phyloP scores from a whole-genome alignment of 1,140 invertebrate species.

The Diprion similis region DNA sequence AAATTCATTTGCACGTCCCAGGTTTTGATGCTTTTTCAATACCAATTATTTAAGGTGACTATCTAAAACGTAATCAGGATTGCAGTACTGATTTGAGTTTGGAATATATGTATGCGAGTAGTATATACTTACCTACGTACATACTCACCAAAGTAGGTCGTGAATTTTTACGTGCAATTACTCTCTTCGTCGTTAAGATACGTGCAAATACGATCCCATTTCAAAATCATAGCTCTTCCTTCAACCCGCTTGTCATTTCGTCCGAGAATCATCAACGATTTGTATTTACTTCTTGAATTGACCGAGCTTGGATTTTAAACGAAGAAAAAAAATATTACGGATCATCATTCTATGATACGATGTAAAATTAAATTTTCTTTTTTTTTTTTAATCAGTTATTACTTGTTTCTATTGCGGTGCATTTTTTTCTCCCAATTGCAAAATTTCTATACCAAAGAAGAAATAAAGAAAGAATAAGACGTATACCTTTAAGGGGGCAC shows the following conservation, averaged over 20 bases:
- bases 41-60: not conserved
- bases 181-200: too few relatives aligned
- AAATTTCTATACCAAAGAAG: too few relatives aligned
- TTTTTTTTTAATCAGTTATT: too few relatives aligned
- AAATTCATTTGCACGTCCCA: not conserved
- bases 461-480: too few relatives aligned
- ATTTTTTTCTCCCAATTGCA: too few relatives aligned
- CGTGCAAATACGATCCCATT: not conserved
- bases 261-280: not conserved
- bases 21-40: not conserved
- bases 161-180: not conserved
- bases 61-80: not conserved
- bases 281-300: not conserved
- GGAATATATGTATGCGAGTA: not conserved
- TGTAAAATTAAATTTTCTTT: too few relatives aligned
- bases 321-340: not conserved
- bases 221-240: not conserved
- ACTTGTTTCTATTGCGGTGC: too few relatives aligned
- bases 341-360: not conserved
- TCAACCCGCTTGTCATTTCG: not conserved
- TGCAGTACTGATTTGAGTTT: not conserved
- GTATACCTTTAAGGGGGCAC: too few relatives aligned
- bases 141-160: not conserved
- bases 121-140: not conserved
- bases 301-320: not conserved